Base-by-base conservation (phyloP, 2,888 invertebrate species). In the Eurois occulta region DNA sequence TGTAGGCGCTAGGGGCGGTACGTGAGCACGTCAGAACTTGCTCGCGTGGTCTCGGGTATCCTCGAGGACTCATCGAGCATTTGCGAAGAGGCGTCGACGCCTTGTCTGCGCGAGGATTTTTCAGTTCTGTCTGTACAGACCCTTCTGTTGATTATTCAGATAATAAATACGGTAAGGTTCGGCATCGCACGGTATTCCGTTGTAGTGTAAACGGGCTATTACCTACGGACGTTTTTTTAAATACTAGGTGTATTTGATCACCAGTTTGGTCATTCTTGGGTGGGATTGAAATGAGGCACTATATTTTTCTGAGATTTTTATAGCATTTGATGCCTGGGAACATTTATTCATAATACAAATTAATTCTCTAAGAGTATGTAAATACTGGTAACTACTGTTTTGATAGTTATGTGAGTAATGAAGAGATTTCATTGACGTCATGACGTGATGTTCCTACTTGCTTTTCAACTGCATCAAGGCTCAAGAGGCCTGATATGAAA, bases 341-440 rank as follows among this genome's bases (percentile, higher is more conserved):
- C 16, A 38, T 38, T 68, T 48, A 38, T 58, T 38, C 3, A 55
- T 38, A 46, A 52, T 74, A 78, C 5, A 38, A 73, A 48, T 43
- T 46, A 75, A 43, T 28, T 74, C 28, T 28, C 32, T 10, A 21
- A 0, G 32, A 60, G 21, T 11, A 46, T 60, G 8, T 77, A 62
- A 60, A 43, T 21, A 43, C 6, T 77, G 78, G 77, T 79, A 78
- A 78, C 78, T 66, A 18, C 32, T n/a, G 24, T 76, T 74, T 82
- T 41, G 5, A 66, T 60, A 62, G 5, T 62, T 62, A 18, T 62
- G 21, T 62, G 35, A 35, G 28, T 60, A 16, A 21, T 43, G 3
- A 35, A 60, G n/a, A 79, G 28, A 8, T 67, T 77, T 35, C 58
- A 52, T 48, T 4, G 55, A 74, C 38, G 32, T 28, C 41, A 35